A percentile compares a stretch with the other conserved stretches of the same genome.
These are phyloP conservation scores for Mustela nigripes DNA, from an alignment of 2,113 vertebrate species.

Conservation along the genomic window DNA sequence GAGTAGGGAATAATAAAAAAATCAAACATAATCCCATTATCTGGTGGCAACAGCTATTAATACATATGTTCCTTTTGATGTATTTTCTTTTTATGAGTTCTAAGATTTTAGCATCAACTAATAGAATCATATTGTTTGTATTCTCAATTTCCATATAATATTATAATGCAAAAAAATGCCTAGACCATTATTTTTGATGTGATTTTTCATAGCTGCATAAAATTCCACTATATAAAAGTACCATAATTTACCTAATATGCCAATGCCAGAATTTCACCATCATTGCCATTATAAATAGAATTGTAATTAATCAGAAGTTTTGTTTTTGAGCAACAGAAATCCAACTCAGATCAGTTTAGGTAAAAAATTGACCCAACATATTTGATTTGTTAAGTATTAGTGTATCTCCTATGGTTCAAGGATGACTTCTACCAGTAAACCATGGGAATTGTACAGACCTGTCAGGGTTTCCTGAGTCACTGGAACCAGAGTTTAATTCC, in stretches of 20 bases:
- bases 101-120: background rate
- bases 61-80: background rate
- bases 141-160: background rate
- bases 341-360: background rate
- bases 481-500: background rate
- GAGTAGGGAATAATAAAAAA: background rate
- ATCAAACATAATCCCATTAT: background rate
- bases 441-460: fast-evolving
- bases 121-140: background rate
- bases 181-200: background rate
- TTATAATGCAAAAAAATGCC: background rate
- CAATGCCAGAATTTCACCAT: background rate
- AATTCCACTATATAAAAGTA: background rate
- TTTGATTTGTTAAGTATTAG: slow-evolving; percentile 11
- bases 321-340: background rate
- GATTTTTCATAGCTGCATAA: background rate
- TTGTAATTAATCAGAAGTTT: background rate
- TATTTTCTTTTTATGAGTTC: background rate
- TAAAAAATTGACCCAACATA: background rate
- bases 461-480: background rate
- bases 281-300: background rate
- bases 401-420: background rate
- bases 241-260: background rate
- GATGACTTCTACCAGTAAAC: background rate
- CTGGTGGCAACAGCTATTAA: background rate